Conservation (phyloP, 2,888 invertebrate species). For the Laspeyria flexula region DNA sequence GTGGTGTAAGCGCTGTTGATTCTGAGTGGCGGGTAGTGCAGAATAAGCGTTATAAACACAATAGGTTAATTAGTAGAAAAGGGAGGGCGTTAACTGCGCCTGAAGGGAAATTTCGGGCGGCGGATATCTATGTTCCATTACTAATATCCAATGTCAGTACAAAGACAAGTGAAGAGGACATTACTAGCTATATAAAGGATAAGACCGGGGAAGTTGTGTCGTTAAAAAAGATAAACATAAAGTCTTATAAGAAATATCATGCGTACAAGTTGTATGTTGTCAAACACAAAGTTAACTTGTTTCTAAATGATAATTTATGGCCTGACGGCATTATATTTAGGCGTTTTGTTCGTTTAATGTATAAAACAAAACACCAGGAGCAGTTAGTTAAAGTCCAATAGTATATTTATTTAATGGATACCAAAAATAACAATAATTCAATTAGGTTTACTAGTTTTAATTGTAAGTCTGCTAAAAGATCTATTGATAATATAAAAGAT, state of each 20-base stretch:
- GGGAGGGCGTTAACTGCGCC: neutral
- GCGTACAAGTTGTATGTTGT: slow-evolving; percentile 4
- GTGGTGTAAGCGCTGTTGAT: neutral
- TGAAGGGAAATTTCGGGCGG: neutral
- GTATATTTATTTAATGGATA: neutral
- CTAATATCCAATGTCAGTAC: slow-evolving; percentile 3
- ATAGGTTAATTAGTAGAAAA: neutral
- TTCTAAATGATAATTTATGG: slow-evolving; percentile 6
- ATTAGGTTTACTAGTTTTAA: neutral
- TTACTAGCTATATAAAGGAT: slow-evolving; percentile 12
- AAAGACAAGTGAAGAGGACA: neutral
- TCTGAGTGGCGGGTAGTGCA: neutral
- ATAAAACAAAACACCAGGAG: neutral
- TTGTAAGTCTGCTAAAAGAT: neutral
- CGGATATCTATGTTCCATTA: slow-evolving; percentile 1
- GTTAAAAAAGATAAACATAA: slow-evolving; percentile 2
- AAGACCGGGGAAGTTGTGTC: slow-evolving; percentile 7
- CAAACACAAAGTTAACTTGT: neutral
- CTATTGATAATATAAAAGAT: neutral
- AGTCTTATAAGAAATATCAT: neutral
- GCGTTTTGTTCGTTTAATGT: slow-evolving; percentile 7
- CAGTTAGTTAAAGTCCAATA: neutral
- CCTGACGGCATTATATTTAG: slow-evolving; percentile 6
- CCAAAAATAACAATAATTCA: neutral
- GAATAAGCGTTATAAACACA: neutral